Percentiles rank a stretch among this genome's conserved stretches.
These are phyloP conservation scores for Tenthredo scrophulariae DNA, from an alignment of 2,888 invertebrate species.

Conservation along the genomic window DNA sequence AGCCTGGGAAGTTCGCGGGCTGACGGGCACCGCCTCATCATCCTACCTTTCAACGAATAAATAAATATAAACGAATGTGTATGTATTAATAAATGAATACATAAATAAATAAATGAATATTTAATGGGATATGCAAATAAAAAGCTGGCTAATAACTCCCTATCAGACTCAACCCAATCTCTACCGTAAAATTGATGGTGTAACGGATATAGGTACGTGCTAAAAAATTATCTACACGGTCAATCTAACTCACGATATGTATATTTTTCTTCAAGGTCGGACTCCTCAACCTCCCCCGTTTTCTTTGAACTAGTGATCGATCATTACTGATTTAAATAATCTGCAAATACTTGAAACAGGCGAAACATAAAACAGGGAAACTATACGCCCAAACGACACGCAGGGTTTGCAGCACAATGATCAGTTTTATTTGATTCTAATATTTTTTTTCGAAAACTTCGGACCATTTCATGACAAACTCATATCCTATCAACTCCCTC, in stretches of 20 bases:
- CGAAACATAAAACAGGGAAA: neutral
- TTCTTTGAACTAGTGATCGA: neutral
- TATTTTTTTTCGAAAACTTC: neutral
- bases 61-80: slow-evolving; percentile 10
- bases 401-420: neutral
- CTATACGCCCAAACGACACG: neutral
- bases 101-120: slow-evolving; percentile 38
- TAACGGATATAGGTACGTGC: slow-evolving; percentile 17
- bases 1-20: slow-evolving; percentile 27
- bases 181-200: slow-evolving; percentile 26
- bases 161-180: slow-evolving; percentile 31
- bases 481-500: too few species aligned
- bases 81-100: neutral
- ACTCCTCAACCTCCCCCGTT: neutral
- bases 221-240: slow-evolving; percentile 11
- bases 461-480: neutral
- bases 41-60: slow-evolving; percentile 19
- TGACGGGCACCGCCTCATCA: slow-evolving; percentile 3
- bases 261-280: neutral
- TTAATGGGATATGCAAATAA: slow-evolving; percentile 27
- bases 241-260: slow-evolving; percentile 21
- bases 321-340: neutral
- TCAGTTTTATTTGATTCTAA: neutral
- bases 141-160: slow-evolving; percentile 22
- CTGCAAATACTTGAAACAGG: neutral